Evolutionary conservation across 2,113 vertebrate genomes (phyloP).

Genomic region (Geococcyx californianus): DNA sequence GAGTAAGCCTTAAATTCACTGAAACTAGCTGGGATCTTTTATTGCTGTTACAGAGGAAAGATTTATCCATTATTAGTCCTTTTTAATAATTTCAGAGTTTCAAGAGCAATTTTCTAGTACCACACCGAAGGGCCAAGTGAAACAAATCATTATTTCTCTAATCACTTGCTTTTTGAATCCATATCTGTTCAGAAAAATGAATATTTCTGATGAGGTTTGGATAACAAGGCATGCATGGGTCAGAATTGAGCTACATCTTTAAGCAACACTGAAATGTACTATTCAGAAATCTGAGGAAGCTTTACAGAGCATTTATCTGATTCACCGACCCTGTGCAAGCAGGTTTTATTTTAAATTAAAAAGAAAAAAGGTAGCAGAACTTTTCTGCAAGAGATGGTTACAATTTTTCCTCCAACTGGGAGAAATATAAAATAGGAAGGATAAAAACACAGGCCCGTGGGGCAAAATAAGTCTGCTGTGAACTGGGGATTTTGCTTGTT

Average conservation of each 20-base stretch:
- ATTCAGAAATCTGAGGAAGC: background rate
- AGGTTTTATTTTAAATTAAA: background rate
- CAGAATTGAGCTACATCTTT: background rate
- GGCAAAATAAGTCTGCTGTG: background rate
- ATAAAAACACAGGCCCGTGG: background rate
- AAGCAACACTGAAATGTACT: background rate
- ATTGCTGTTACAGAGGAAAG: background rate
- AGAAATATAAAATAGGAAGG: background rate
- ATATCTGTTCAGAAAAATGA: background rate
- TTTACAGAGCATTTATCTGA: background rate
- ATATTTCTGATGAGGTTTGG: background rate
- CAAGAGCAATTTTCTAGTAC: background rate
- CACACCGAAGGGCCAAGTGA: background rate
- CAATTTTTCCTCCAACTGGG: background rate
- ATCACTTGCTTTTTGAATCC: background rate
- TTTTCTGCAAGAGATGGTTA: background rate
- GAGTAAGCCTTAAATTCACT: background rate
- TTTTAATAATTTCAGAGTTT: background rate
- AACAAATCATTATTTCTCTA: background rate
- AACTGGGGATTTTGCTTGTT: background rate
- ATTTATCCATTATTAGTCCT: background rate
- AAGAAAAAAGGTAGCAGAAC: background rate
- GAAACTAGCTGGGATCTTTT: background rate
- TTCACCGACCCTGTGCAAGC: background rate
- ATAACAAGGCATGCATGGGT: background rate